Evolutionary conservation across 2,113 vertebrate genomes (phyloP).

Genomic region (Prionailurus viverrinus): DNA sequence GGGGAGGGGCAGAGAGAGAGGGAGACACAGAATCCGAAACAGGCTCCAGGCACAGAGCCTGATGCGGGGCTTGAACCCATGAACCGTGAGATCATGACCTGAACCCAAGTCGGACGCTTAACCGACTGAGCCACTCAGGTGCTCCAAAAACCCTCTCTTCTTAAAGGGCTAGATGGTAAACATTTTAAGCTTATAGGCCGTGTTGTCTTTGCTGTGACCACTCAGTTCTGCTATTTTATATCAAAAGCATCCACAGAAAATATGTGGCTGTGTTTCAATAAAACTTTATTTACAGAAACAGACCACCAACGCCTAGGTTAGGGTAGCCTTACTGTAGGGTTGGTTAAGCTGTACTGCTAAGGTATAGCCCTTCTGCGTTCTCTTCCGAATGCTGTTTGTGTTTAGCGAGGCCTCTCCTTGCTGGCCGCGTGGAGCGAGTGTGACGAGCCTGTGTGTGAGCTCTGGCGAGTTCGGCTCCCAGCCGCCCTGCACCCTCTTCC

Average conservation of each 20-base stretch:
- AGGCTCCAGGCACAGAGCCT: neutral
- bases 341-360: neutral
- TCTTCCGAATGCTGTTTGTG: neutral
- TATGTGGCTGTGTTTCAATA: too few relatives aligned
- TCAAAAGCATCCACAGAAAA: neutral
- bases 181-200: neutral
- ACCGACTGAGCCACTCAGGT: neutral
- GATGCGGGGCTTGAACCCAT: too few relatives aligned
- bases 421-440: neutral
- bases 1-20: neutral
- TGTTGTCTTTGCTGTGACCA: neutral
- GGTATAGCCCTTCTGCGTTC: neutral
- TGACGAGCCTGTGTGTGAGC: too few relatives aligned
- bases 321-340: neutral
- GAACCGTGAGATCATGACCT: neutral
- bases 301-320: neutral
- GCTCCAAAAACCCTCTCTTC: neutral
- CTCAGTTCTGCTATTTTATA: too few relatives aligned
- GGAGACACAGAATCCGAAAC: neutral
- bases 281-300: neutral
- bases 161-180: neutral
- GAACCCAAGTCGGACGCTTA: neutral
- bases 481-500: neutral
- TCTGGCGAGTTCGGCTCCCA: neutral
- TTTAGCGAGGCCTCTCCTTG: neutral